Conservation (phyloP, 2,113 vertebrate genomes). For the Verasper variegatus region DNA sequence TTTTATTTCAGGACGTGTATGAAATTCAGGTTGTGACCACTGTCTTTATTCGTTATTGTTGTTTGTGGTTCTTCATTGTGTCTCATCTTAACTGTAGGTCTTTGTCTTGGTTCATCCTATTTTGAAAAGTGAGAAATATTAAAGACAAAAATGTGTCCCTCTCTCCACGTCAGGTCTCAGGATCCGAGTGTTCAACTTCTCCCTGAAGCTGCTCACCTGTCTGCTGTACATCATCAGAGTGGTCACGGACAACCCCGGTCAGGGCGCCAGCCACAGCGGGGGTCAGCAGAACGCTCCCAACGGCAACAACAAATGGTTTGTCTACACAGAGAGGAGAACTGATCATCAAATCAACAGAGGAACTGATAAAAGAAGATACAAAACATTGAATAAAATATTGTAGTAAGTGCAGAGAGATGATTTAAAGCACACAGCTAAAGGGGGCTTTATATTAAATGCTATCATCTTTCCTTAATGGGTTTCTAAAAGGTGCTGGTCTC, state of each 20-base stretch:
- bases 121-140: no score
- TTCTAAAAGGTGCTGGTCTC: no score
- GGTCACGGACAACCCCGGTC: conserved; percentile 88
- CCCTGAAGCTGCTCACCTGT: conserved; percentile 95
- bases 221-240: conserved; percentile 94
- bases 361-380: neutral
- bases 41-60: no score
- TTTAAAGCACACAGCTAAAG: neutral
- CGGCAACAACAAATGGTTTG: conserved; percentile 73
- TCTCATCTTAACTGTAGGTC: no score
- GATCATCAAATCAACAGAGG: neutral
- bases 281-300: conserved; percentile 48
- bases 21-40: no score
- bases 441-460: no score
- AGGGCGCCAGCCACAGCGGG: conserved; percentile 62
- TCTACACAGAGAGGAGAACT: neutral
- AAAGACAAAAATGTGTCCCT: no score
- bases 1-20: no score
- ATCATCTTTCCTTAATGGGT: no score
- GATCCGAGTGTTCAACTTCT: conserved; percentile 97
- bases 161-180: conserved; percentile 84
- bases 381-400: no score
- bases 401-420: neutral
- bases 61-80: no score
- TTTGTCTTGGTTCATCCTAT: neutral